phyloP scores from a whole-genome alignment of 2,888 invertebrate genomes.

The Nephrotoma appendiculata region DNA sequence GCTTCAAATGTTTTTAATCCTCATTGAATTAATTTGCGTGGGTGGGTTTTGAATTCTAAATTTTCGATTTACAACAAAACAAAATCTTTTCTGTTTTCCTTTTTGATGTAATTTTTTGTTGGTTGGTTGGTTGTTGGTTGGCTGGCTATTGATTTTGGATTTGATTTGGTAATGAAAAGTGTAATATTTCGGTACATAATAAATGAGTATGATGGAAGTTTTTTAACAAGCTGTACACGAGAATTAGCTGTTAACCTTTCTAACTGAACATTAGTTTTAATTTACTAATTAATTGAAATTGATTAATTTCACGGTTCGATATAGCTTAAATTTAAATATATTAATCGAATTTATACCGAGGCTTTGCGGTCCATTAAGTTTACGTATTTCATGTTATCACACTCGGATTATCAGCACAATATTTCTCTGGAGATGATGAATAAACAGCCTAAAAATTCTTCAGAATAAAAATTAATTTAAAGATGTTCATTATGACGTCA shows the following conservation, averaged over 20 bases:
- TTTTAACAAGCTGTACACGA: neutral
- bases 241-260: neutral
- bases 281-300: neutral
- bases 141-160: neutral
- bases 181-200: neutral
- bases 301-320: neutral
- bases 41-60: neutral
- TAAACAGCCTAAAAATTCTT: too few species aligned
- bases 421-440: too few species aligned
- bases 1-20: neutral
- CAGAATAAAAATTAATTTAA: too few species aligned
- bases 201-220: neutral
- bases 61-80: neutral
- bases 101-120: neutral
- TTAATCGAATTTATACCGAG: too few species aligned
- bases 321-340: too few species aligned
- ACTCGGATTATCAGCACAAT: too few species aligned
- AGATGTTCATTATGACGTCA: too few species aligned
- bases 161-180: neutral
- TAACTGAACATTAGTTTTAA: neutral
- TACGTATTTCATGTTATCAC: too few species aligned
- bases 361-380: too few species aligned
- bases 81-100: neutral
- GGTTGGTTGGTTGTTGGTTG: neutral
- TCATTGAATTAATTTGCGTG: neutral